A percentile compares a stretch with the other conserved stretches of the same genome.
Evolutionary conservation across 1,140 invertebrate species (phyloP).

Genomic region (Mycetomoellerius zeteki): DNA sequence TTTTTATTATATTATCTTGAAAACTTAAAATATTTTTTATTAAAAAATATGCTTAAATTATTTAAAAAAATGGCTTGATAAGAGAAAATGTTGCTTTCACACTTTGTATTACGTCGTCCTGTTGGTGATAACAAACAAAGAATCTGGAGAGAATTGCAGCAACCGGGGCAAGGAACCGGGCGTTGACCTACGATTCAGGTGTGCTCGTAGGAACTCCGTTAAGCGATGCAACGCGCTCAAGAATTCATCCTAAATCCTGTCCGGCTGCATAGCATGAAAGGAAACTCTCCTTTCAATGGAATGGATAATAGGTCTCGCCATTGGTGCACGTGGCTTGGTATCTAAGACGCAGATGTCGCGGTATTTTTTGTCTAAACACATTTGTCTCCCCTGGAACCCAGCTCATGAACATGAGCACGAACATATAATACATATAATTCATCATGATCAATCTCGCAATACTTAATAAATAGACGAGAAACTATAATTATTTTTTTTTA

Average conservation of each 20-base stretch:
- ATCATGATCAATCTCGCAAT: background rate
- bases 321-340: conserved; percentile 2
- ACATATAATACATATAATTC: background rate
- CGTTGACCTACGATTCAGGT: conserved; percentile 73
- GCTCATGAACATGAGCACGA: background rate
- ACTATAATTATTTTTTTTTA: background rate
- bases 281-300: conserved; percentile 53
- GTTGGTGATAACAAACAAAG: conserved; percentile 21
- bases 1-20: too few species aligned
- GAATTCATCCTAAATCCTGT: conserved; percentile 77
- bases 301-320: conserved; percentile 67
- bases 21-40: too few species aligned
- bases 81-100: background rate
- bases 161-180: conserved; percentile 64
- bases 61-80: background rate
- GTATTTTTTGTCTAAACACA: conserved; percentile 29
- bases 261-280: conserved; percentile 63
- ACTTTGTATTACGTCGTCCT: background rate
- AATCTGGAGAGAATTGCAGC: conserved; percentile 29
- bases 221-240: conserved; percentile 73
- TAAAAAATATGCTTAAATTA: conserved; percentile 7
- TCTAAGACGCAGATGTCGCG: conserved; percentile 17
- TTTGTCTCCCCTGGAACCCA: conserved; percentile 2
- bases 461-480: background rate
- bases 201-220: conserved; percentile 65